These are phyloP conservation scores for Sesia bembeciformis DNA, from an alignment of 2,888 invertebrate species.

Conservation along the genomic window DNA sequence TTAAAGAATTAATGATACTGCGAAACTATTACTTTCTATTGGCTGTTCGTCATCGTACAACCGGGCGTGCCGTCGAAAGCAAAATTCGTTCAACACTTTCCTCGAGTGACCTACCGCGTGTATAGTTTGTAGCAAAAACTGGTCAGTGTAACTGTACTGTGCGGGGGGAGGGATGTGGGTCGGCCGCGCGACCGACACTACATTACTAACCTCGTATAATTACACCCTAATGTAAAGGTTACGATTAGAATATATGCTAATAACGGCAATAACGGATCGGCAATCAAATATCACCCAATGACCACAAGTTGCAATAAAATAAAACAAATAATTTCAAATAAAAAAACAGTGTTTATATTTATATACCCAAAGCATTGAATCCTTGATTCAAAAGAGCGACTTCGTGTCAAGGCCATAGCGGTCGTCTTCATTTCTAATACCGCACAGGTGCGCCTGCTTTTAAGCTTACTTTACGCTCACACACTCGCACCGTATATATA, in stretches of 20 bases:
- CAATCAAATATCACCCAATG: background rate
- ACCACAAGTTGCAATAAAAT: no score
- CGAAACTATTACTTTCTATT: conserved; percentile 62
- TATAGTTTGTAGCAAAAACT: conserved; percentile 53
- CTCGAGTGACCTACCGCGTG: conserved; percentile 49
- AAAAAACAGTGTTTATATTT: no score
- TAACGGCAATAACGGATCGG: background rate
- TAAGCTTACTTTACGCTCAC: background rate
- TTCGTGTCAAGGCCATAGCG: conserved; percentile 40
- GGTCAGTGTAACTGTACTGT: conserved; percentile 60
- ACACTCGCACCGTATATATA: background rate
- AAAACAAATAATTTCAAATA: no score
- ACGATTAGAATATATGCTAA: no score
- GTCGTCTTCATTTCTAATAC: conserved; percentile 12
- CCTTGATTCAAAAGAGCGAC: background rate
- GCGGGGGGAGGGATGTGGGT: conserved; percentile 42
- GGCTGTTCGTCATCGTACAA: conserved; percentile 32
- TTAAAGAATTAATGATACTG: conserved; percentile 25
- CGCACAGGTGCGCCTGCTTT: background rate
- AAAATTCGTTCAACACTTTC: conserved; percentile 70
- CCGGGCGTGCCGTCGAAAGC: conserved; percentile 51
- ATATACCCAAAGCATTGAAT: background rate
- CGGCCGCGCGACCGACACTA: conserved; percentile 25
- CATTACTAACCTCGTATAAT: conserved; percentile 1
- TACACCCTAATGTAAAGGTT: no score